These are phyloP conservation scores for Anseranas semipalmata DNA, from an alignment of 2,113 vertebrate genomes.

Conservation along the genomic window DNA sequence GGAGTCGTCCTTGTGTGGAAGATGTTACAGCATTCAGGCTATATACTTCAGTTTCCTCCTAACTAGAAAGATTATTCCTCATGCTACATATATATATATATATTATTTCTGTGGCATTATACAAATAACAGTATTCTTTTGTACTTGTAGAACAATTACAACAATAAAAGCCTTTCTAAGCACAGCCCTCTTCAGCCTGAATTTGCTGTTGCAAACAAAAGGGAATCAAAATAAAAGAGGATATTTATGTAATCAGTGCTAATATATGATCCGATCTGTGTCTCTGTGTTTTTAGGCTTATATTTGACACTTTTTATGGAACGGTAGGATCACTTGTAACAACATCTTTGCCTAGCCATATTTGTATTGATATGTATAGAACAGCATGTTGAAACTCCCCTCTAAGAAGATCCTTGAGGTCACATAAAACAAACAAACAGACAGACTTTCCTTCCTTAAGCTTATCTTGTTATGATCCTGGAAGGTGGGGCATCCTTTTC, in stretches of 20 bases:
- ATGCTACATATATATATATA: background rate
- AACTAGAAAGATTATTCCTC: background rate
- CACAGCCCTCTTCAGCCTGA: background rate
- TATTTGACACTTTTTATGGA: background rate
- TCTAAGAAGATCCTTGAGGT: slow-evolving; percentile 43
- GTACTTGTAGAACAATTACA: slow-evolving; percentile 2
- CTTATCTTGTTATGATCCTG: background rate
- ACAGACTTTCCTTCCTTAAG: slow-evolving; percentile 25
- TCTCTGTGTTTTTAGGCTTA: background rate
- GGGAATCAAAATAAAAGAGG: slow-evolving; percentile 24
- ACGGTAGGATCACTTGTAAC: background rate
- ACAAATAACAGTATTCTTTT: slow-evolving; percentile 6
- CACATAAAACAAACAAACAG: slow-evolving; percentile 19
- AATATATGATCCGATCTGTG: background rate
- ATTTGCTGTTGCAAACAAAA: slow-evolving; percentile 14
- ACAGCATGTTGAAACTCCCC: background rate
- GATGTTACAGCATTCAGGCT: background rate
- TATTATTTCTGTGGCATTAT: background rate
- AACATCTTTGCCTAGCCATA: slow-evolving; percentile 12
- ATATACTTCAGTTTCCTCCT: background rate
- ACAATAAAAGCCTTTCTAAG: slow-evolving; percentile 10
- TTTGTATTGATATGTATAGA: slow-evolving; percentile 47
- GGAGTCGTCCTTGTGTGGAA: background rate
- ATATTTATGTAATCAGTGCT: background rate
- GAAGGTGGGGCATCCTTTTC: slow-evolving; percentile 12